Evolutionary conservation across 2,797 vertebrate species (phyloP).

Genomic region (Pangasius larnaudii): DNA sequence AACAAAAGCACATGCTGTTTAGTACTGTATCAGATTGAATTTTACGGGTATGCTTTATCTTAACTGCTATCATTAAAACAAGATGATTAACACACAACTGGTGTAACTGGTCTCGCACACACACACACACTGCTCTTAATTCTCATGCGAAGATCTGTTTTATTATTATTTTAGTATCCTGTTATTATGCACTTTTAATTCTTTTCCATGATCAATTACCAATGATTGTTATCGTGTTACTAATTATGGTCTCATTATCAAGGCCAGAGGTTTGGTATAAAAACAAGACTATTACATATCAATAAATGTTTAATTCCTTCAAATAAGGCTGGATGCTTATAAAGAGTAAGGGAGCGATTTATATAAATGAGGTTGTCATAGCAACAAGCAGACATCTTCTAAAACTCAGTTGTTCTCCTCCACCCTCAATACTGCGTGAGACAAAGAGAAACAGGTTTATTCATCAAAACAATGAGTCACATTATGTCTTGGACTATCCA

Average conservation of each 20-base stretch:
- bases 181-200: background rate
- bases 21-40: background rate
- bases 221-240: background rate
- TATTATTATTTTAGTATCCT: background rate
- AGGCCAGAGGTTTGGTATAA: background rate
- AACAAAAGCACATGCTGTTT: background rate
- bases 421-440: background rate
- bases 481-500: background rate
- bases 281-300: constrained; percentile 34
- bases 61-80: background rate
- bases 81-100: background rate
- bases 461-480: constrained; percentile 13
- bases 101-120: background rate
- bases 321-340: constrained; percentile 32
- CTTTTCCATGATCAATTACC: background rate
- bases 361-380: constrained; percentile 15
- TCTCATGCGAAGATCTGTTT: background rate
- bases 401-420: constrained; percentile 15
- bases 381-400: constrained; percentile 22
- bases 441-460: constrained; percentile 25
- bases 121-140: background rate
- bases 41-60: background rate
- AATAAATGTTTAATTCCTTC: constrained; percentile 47
- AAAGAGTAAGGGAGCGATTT: constrained; percentile 28
- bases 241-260: background rate